Conservation (phyloP, 2,888 invertebrate genomes). For the Rotaria magnacalcarata region DNA sequence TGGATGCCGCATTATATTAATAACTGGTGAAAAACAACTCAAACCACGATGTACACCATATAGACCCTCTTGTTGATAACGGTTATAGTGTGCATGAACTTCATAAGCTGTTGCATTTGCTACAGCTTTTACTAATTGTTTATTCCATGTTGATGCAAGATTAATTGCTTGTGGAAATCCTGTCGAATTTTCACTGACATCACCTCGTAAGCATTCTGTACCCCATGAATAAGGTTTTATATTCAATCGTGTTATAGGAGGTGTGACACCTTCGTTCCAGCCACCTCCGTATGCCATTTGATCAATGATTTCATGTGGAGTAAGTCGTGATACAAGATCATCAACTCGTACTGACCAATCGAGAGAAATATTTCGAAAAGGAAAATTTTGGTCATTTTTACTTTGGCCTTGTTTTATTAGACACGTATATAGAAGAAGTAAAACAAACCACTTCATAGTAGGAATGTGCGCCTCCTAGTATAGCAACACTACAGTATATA, state of each 20-base stretch:
- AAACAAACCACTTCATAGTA: neutral
- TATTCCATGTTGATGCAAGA: slow-evolving; percentile 52
- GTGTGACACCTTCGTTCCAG: slow-evolving; percentile 51
- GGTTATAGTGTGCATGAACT: slow-evolving; percentile 50
- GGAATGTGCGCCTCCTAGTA: neutral
- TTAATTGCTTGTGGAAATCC: slow-evolving; percentile 56
- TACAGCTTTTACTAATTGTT: slow-evolving; percentile 48
- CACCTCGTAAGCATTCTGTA: slow-evolving; percentile 55
- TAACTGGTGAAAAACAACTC: slow-evolving; percentile 56
- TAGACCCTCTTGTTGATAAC: slow-evolving; percentile 45
- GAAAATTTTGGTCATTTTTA: slow-evolving; percentile 47
- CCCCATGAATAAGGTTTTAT: slow-evolving; percentile 54
- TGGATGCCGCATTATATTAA: slow-evolving; percentile 58
- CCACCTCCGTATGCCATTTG: slow-evolving; percentile 52
- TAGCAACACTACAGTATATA: neutral
- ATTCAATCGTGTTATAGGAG: slow-evolving; percentile 52
- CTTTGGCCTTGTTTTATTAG: neutral
- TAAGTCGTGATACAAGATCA: slow-evolving; percentile 53
- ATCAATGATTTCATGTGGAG: slow-evolving; percentile 51
- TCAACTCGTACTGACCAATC: slow-evolving; percentile 53
- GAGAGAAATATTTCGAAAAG: slow-evolving; percentile 53
- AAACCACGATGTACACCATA: slow-evolving; percentile 51
- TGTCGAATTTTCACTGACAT: slow-evolving; percentile 54
- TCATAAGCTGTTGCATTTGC: slow-evolving; percentile 49
- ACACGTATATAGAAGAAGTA: neutral